Conservation (phyloP, 2,113 vertebrate genomes). For the Solenodon paradoxus region DNA sequence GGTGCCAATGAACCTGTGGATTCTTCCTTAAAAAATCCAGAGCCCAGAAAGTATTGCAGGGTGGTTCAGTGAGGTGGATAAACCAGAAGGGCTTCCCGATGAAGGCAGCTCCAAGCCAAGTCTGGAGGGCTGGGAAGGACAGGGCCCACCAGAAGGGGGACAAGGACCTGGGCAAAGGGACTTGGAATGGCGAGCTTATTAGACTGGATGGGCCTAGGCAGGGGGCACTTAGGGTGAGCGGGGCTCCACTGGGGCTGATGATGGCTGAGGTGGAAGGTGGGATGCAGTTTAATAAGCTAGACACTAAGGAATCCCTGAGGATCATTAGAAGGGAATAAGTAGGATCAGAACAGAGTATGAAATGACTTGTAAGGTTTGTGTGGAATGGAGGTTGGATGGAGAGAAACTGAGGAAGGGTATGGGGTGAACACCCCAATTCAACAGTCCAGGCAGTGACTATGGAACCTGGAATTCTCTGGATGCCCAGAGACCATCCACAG, state of each 20-base stretch:
- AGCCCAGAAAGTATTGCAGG: neutral
- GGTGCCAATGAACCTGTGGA: neutral
- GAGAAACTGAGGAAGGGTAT: neutral
- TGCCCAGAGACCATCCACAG: neutral
- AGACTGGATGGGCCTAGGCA: neutral
- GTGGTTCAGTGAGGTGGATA: neutral
- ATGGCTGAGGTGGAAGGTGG: neutral
- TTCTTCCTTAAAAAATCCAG: neutral
- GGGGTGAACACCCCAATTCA: accelerated
- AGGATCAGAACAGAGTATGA: neutral
- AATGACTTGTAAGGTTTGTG: neutral
- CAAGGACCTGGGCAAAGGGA: neutral
- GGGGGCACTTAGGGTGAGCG: neutral
- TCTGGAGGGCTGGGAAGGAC: neutral
- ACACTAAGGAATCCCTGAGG: neutral
- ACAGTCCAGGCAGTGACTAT: neutral
- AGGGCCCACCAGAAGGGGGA: accelerated
- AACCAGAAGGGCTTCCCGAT: neutral
- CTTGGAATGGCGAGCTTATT: neutral
- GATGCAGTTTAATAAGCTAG: neutral
- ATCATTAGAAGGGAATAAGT: neutral
- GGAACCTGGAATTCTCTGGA: neutral
- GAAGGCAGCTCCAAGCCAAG: neutral
- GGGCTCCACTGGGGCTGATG: neutral
- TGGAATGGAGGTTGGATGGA: neutral